Evolutionary conservation across 2,888 invertebrate species (phyloP), one percentile per base, ranked within the genome.

Genomic region (Pyrochroa serraticornis): DNA sequence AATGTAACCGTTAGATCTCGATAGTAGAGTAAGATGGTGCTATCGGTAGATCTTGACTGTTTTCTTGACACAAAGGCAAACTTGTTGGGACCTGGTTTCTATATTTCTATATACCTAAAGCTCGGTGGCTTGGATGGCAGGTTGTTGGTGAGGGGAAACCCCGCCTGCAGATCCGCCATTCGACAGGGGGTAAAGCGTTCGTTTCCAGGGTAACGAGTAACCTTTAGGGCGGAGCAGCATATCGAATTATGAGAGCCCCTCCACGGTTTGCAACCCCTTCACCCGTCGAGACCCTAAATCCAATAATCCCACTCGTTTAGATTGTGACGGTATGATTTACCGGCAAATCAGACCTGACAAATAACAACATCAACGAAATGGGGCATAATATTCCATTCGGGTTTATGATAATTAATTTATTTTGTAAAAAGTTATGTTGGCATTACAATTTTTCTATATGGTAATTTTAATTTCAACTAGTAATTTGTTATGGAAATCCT

Each of bases 301-400:
- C 77, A 76, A 76, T 77, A 77, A 77, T 74, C 74, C 68, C 68
- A 66, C 70, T 72, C 75, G 75, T 71, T 76, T 75, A 73, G 75
- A 74, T 75, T 76, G 75, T 74, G 75, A 76, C 72, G 71, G 72
- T 68, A 71, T 75, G 75, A 77, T 77, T 75, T 75, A 74, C 71
- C 68, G 74, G 74, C 74, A 72, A 77, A 75, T 75, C 73, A 70
- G 70, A 68, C 70, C 72, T 64, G 67, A 71, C 71, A 71, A 75
- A 75, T 77, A 73, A 74, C 72, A 72, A 74, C 65, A 68, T 67
- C 67, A 65, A 57, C 58, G 64, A 63, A 68, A 39, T 39, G 22
- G 22, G 22, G 5, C 2, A 22, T 22, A 22, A 22, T 22, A 22
- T 22, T 22, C 22, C 5, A 22, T 22, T 3, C 22, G 22, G 22